Evolutionary conservation across 2,888 invertebrate species (phyloP), one percentile per base, ranked within the genome.

Genomic region (Drosophila dives): DNA sequence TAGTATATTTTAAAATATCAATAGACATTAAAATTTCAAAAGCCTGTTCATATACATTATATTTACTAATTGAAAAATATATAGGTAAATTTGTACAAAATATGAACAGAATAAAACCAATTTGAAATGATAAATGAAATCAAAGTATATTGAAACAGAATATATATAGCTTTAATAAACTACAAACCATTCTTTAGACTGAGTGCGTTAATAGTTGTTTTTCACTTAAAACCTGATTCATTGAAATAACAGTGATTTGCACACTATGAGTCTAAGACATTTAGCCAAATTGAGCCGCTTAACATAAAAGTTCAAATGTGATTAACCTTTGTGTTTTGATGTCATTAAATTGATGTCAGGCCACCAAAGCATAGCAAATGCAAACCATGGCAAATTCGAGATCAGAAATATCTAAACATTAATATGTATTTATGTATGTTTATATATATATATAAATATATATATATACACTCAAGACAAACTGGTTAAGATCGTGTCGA

Each of bases 321-420:
- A 89, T 83, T 85, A 89, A 86, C 86, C 90, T 89, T 83, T 89
- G 61, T 53, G 76, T 71, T 76, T 80, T 62, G 73, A 77, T 89
- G 83, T 48, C 76, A 85, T 79, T 75, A 79, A 83, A 89, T 87
- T 77, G 70, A 84, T 80, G 75, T 79, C 70, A 70, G 72, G 60
- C 48, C 73, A 77, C 66, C 29, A 72, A 51, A 61, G 58, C 65
- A 58, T 34, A 34, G 45, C 58, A 64, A 59, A 72, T 54, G 53
- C 69, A 66, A 54, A 63, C 58, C 65, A 69, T 61, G 72, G 58
- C 72, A 56, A 71, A 83, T 34, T 64, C 50, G 20, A 34, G 12
- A 17, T 40, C 40, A 55, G 49, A 62, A 68, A 66, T 12, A 40
- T 34, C 20, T 36, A 23, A 15, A 6, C 29, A 29, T 29, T n/a